Evolutionary conservation across 2,113 vertebrate genomes (phyloP).

Genomic region (Phalacrocorax pelagicus): DNA sequence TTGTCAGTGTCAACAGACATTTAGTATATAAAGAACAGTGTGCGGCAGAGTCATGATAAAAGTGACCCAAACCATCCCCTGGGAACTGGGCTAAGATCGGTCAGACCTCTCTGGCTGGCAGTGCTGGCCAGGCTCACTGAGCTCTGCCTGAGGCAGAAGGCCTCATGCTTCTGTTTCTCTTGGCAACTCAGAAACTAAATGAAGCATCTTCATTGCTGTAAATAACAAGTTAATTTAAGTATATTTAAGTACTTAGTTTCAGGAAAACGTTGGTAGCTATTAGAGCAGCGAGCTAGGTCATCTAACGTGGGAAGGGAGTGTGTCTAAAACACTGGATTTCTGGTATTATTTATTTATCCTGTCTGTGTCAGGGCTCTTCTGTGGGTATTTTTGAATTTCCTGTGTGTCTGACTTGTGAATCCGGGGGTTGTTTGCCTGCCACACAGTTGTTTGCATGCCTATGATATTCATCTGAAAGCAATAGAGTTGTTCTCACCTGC

Average conservation of each 20-base stretch:
- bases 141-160: background rate
- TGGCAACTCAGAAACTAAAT: background rate
- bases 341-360: background rate
- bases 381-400: background rate
- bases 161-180: background rate
- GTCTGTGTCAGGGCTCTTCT: background rate
- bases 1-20: background rate
- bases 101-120: background rate
- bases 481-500: background rate
- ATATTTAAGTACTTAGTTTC: background rate
- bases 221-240: background rate
- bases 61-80: background rate
- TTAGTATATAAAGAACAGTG: fast-evolving
- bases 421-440: background rate
- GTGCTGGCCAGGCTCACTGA: background rate
- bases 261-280: background rate
- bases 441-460: background rate
- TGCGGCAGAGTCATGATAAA: background rate
- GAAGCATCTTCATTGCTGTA: background rate
- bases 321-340: background rate
- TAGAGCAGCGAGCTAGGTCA: background rate
- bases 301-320: background rate
- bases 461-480: background rate
- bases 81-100: background rate
- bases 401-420: background rate